A percentile compares a stretch with the other conserved stretches of the same genome.
Evolutionary conservation across 2,797 vertebrate species (phyloP).

Genomic region (Muscicapa striata): DNA sequence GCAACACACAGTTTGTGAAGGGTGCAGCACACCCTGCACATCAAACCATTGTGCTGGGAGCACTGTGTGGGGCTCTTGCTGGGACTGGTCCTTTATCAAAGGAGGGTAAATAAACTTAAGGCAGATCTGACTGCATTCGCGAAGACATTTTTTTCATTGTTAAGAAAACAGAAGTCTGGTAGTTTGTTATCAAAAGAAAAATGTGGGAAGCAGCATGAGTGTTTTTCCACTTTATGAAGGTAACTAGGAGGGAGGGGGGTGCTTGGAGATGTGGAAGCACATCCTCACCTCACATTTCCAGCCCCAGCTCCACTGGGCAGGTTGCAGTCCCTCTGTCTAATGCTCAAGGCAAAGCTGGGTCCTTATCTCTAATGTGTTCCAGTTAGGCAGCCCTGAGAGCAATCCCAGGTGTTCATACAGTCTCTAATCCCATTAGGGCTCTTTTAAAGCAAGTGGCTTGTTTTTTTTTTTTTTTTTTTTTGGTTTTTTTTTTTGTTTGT

Average conservation of each 20-base stretch:
- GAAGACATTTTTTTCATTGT: neutral
- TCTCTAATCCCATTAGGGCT: slow-evolving; percentile 58
- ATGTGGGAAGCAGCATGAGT: neutral
- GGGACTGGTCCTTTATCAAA: neutral
- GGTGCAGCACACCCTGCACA: neutral
- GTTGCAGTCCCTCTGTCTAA: neutral
- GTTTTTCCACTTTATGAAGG: neutral
- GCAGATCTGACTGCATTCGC: neutral
- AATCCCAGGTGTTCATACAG: slow-evolving; percentile 61
- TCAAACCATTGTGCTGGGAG: neutral
- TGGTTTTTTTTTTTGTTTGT: no score
- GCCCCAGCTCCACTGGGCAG: neutral
- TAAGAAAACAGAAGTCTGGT: neutral
- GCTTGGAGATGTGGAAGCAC: neutral
- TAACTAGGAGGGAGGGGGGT: accelerated
- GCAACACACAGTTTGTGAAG: neutral
- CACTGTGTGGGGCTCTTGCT: neutral
- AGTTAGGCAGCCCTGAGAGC: slow-evolving; percentile 16
- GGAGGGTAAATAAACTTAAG: neutral
- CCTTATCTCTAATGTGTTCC: slow-evolving; percentile 25
- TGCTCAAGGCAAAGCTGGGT: neutral
- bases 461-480: neutral
- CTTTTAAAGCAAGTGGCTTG: slow-evolving; percentile 45
- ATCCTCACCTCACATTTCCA: neutral
- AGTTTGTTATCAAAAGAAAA: slow-evolving; percentile 31